phyloP scores from a whole-genome alignment of 2,797 vertebrate genomes.

The Enteromius treurensis region DNA sequence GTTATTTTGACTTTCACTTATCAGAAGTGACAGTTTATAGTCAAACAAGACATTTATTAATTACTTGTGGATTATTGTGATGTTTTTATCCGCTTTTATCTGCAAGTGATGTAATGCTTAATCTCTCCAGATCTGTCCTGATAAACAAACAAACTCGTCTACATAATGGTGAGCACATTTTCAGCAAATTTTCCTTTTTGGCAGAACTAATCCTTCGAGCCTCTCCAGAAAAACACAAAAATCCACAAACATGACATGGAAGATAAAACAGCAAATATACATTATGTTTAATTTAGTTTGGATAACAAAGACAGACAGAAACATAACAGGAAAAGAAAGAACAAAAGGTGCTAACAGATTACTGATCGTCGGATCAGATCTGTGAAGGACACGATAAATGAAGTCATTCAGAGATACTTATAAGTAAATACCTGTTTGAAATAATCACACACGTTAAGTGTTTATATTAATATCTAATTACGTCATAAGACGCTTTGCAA shows the following conservation, averaged over 20 bases:
- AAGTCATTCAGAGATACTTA: conserved; percentile 50
- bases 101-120: not conserved
- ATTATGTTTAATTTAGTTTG: not conserved
- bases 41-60: not conserved
- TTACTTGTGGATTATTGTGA: not conserved
- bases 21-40: not conserved
- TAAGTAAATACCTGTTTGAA: not conserved
- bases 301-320: not conserved
- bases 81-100: not conserved
- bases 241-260: not conserved
- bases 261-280: not conserved
- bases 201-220: not conserved
- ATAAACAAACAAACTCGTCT: not conserved
- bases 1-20: not conserved
- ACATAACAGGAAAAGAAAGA: not conserved
- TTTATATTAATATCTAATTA: not conserved
- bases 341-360: conserved; percentile 52
- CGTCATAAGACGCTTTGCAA: not conserved
- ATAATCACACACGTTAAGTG: not conserved
- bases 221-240: not conserved
- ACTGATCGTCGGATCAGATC: conserved; percentile 46
- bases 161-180: not conserved
- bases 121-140: not conserved
- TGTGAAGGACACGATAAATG: conserved; percentile 53
- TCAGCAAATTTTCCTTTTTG: not conserved